Base-by-base conservation (phyloP, 2,113 vertebrate species). In the Copsychus sechellarum region DNA sequence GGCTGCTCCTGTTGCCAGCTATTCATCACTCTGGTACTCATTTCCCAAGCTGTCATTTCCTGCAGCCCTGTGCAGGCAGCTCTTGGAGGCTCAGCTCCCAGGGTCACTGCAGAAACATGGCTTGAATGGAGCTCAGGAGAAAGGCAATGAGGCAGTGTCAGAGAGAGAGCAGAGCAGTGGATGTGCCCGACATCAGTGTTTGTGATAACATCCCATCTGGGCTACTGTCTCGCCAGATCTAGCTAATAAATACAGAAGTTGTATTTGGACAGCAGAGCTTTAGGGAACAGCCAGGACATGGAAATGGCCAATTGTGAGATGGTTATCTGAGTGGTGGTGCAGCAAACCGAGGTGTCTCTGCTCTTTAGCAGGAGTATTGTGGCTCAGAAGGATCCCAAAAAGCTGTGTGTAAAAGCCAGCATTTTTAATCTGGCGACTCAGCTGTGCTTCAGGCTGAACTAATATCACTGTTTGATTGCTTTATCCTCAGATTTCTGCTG, bases 21-120 rank as follows among this genome's bases (percentile, higher is more conserved):
- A 45, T 92, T 96, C 90, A 72, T 96, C 93, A 86, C 93, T 78
- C 94, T 62, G 91, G 85, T 90, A 21, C 83, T 93, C 81, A 56
- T 92, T 96, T 93, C 95, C 20, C 3, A 96, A 83, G 89, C 95
- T 93, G 90, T 92, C 93, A 90, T 84, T 95, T 97, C 93, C 95
- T 93, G 79, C 93, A 69, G 88, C 80, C 87, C 6, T 77, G 81
- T 77, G 87, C 66, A 90, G 90, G 83, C 94, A 74, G 81, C 67
- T 94, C 90, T 56, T 83, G 29, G 76, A 94, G 93, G 72, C 90
- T 88, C 76, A 70, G 90, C 94, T 95, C 91, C 61, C 2, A 0
- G 72, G 84, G 84, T 92, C 93, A 60, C 28, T 86, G 80, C 64
- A 86, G 92, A 78, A 86, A 82, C 22, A 38, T 1, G 1, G 58